Evolutionary conservation across 2,797 vertebrate species (phyloP).

Genomic region (Momotus momota): DNA sequence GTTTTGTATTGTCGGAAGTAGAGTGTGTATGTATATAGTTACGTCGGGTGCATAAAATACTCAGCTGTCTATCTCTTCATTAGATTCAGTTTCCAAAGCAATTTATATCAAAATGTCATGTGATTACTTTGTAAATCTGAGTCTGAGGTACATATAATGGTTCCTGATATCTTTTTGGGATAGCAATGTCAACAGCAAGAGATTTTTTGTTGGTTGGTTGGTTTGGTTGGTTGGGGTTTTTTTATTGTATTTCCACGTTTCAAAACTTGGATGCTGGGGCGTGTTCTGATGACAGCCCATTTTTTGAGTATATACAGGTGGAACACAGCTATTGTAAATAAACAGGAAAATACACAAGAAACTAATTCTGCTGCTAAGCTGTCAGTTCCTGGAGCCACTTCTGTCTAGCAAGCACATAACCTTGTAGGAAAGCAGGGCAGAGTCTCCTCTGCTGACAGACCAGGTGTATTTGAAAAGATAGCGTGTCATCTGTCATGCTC

Average conservation of each 20-base stretch:
- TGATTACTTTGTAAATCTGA: background rate
- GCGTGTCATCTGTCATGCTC: background rate
- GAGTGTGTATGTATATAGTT: rapidly evolving
- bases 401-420: background rate
- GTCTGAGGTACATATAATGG: background rate
- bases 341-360: background rate
- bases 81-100: background rate
- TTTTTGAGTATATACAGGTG: background rate
- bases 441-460: background rate
- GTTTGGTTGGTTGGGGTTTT: no score
- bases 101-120: background rate
- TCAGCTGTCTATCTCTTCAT: background rate
- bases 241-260: background rate
- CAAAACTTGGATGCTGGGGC: background rate
- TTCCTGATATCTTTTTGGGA: background rate
- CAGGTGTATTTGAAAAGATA: background rate
- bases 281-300: background rate
- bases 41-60: background rate
- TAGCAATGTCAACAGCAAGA: background rate
- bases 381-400: background rate
- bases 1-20: background rate
- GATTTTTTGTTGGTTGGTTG: background rate
- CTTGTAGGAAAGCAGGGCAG: background rate
- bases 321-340: background rate
- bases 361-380: background rate